Base-by-base conservation (phyloP, 2,797 vertebrate species). In the Podargus strigoides region DNA sequence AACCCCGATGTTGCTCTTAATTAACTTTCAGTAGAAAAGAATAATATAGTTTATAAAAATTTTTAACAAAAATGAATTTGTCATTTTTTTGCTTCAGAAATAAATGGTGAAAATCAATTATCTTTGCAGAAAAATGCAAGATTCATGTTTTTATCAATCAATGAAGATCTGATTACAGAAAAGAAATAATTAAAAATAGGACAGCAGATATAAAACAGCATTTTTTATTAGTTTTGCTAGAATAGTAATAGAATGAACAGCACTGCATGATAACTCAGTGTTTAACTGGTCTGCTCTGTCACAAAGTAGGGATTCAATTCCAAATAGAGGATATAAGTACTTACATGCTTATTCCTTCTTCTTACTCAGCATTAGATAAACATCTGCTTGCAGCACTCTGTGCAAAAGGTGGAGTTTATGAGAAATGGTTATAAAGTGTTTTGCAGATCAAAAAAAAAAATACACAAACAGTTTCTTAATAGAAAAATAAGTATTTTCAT, bases 21-120 rank as follows among this genome's bases (percentile, higher is more conserved):
- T 96, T 96, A 93, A 93, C n/a, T 93, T 93, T 55, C 68, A 91
- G 41, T 28, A 60, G 77, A 14, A 92, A 79, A 66, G 37, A 93
- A 62, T 78, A 85, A 67, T 75, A 52, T 30, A 62, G 32, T 62
- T 87, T 46, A 42, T 64, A 69, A 67, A 85, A 87, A 47, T 13
- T 90, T 90, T 50, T 75, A 86, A 66, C 1, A 50, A 59, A 91
- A 94, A 81, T 55, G 26, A 80, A 63, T 64, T 64, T 49, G 12
- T 56, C 17, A 19, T 41, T 16, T 49, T 86, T 69, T 70, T 81
- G 1, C 37, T 81, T 83, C 4, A 4, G 27, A 92, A 95, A 66
- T 37, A 86, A 85, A 81, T 55, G 39, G 60, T 52, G 37, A 85
- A 86, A 91, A 85, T 89, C 66, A 87, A 91, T 95, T 94, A 78